Evolutionary conservation across 1,140 invertebrate species (phyloP).

Genomic region (Drosophila sulfurigaster): DNA sequence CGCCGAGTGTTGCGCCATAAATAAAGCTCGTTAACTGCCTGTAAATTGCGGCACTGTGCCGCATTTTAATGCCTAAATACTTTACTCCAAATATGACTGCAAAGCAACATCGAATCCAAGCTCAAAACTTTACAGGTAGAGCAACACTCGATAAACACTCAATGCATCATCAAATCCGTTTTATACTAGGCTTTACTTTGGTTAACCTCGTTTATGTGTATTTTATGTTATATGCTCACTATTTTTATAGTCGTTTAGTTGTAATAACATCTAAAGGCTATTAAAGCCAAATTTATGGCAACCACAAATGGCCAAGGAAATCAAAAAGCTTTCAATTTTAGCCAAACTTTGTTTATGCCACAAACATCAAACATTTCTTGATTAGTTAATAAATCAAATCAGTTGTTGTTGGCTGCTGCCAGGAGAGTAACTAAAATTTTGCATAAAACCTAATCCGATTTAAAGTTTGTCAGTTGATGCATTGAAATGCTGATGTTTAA

Average conservation of each 20-base stretch:
- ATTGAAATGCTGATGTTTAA: not conserved
- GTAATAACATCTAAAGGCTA: no score
- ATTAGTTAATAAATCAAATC: not conserved
- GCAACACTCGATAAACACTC: constrained; percentile 13
- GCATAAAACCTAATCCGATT: not conserved
- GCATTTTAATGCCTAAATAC: constrained; percentile 44
- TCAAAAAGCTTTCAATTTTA: no score
- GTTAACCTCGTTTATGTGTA: not conserved
- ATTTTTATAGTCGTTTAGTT: not conserved
- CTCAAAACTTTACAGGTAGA: constrained; percentile 9
- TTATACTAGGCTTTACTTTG: not conserved
- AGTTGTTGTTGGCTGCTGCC: not conserved
- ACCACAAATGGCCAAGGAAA: no score
- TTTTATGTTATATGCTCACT: not conserved
- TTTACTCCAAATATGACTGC: constrained; percentile 5
- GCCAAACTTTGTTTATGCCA: not conserved
- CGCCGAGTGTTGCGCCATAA: constrained; percentile 44
- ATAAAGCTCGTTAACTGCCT: constrained; percentile 48
- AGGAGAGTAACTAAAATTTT: not conserved
- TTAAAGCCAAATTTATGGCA: no score
- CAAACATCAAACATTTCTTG: not conserved
- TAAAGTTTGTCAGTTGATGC: not conserved
- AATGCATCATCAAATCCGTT: constrained; percentile 4
- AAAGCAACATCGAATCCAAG: not conserved
- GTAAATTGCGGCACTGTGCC: constrained; percentile 33